Conservation (phyloP, 2,797 vertebrate genomes). For the Euthynnus affinis region DNA sequence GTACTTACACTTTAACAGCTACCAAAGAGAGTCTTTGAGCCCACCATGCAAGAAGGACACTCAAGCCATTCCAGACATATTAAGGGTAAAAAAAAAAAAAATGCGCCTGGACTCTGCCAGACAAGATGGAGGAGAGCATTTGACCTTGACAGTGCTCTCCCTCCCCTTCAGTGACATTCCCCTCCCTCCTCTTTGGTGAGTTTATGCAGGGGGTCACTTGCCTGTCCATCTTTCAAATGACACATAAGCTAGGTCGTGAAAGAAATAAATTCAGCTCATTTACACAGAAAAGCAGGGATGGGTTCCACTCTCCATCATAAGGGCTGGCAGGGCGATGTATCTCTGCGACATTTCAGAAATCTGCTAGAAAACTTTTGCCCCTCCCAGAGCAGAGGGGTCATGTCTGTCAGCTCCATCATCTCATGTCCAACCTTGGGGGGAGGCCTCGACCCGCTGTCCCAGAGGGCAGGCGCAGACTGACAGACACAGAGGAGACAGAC, state of each 20-base stretch:
- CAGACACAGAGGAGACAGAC: slow-evolving; percentile 52
- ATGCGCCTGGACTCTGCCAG: slow-evolving; percentile 27
- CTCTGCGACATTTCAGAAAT: slow-evolving; percentile 50
- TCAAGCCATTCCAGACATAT: slow-evolving; percentile 27
- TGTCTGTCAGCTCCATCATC: slow-evolving; percentile 60
- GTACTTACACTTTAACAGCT: slow-evolving; percentile 23
- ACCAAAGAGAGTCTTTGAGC: slow-evolving; percentile 24
- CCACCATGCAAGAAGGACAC: slow-evolving; percentile 40
- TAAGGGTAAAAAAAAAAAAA: slow-evolving; percentile 28
- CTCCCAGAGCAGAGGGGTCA: slow-evolving; percentile 34
- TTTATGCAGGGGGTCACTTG: slow-evolving; percentile 57
- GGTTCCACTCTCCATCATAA: slow-evolving; percentile 43
- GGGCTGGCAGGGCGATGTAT: slow-evolving; percentile 42
- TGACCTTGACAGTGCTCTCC: slow-evolving; percentile 57
- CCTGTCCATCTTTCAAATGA: slow-evolving; percentile 56
- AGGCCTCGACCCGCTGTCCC: slow-evolving; percentile 45
- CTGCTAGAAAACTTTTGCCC: slow-evolving; percentile 13
- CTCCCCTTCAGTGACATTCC: slow-evolving; percentile 31
- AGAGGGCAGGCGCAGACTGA: slow-evolving; percentile 49
- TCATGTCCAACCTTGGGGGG: slow-evolving; percentile 49
- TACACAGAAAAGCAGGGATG: slow-evolving; percentile 37
- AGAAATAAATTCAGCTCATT: slow-evolving; percentile 62
- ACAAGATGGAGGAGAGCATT: slow-evolving; percentile 42
- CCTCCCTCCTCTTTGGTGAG: slow-evolving; percentile 37
- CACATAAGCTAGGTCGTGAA: slow-evolving; percentile 25